These are phyloP conservation scores for Geopemphigus sp. DNA, from an alignment of 1,140 invertebrate genomes.

Conservation along the genomic window DNA sequence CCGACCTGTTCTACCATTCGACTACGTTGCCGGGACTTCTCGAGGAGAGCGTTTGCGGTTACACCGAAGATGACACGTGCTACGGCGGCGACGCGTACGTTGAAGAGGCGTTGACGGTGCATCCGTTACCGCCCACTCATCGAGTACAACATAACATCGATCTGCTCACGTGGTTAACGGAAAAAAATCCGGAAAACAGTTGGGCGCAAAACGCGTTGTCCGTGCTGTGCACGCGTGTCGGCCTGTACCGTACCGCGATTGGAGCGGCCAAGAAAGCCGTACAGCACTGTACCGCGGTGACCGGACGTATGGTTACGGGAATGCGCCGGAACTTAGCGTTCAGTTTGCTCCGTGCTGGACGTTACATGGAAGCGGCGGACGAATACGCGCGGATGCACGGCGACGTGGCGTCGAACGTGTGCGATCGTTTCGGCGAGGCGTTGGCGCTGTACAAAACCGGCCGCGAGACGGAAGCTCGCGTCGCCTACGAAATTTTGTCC, in stretches of 20 bases:
- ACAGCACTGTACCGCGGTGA: background rate
- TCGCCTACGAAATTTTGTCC: constrained; percentile 2
- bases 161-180: constrained; percentile 26
- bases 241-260: background rate
- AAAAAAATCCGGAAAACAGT: constrained; percentile 2
- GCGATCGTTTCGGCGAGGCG: constrained; percentile 1
- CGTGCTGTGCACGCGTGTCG: background rate
- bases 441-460: constrained; percentile 15
- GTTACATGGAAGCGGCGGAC: constrained; percentile 4
- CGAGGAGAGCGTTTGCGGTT: constrained; percentile 14
- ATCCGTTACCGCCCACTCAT: background rate
- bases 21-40: constrained; percentile 18
- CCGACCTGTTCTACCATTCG: constrained; percentile 24
- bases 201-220: constrained; percentile 32
- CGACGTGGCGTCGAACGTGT: background rate
- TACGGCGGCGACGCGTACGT: background rate
- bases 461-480: background rate
- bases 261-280: background rate
- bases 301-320: no score
- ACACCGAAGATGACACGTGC: background rate
- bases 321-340: constrained; percentile 12
- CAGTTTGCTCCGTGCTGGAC: constrained; percentile 2
- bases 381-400: no score
- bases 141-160: constrained; percentile 13
- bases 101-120: background rate